Conservation (phyloP, 2,797 vertebrate genomes). For the Telmatherina bonti region DNA sequence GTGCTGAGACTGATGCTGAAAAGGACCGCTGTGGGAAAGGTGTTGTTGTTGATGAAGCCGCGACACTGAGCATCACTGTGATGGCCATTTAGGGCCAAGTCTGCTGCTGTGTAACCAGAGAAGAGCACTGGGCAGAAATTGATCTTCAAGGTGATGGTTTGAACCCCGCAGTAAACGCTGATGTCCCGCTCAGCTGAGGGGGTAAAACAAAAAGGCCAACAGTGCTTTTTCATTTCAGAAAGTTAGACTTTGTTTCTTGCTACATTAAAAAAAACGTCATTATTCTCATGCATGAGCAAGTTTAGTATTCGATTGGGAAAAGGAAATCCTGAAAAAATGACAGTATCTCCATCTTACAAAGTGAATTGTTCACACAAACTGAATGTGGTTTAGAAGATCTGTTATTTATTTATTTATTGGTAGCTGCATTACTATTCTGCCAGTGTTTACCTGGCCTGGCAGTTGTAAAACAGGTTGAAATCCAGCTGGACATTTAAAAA, state of each 20-base stretch:
- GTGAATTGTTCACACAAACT: slow-evolving; percentile 67
- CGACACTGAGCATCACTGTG: slow-evolving; percentile 92
- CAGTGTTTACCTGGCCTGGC: not conserved
- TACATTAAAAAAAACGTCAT: no score
- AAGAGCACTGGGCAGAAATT: slow-evolving; percentile 98
- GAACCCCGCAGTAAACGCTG: slow-evolving; percentile 95
- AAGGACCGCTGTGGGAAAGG: slow-evolving; percentile 95
- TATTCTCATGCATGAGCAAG: not conserved
- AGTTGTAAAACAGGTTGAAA: not conserved
- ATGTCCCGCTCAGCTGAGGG: slow-evolving; percentile 91
- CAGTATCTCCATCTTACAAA: slow-evolving; percentile 68
- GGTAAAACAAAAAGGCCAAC: not conserved
- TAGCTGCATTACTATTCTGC: not conserved
- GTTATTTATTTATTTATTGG: no score
- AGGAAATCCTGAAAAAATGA: not conserved
- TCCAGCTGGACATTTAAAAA: not conserved
- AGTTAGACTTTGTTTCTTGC: no score
- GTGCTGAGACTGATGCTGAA: slow-evolving; percentile 97
- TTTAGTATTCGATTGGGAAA: not conserved
- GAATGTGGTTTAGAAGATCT: not conserved
- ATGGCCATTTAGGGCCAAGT: slow-evolving; percentile 92
- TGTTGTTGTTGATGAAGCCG: slow-evolving; percentile 98
- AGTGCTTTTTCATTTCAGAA: not conserved
- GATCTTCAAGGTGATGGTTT: slow-evolving; percentile 97
- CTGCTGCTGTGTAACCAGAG: slow-evolving; percentile 94